phyloP scores from a whole-genome alignment of 2,113 vertebrate genomes.

The Marmota flaviventris region DNA sequence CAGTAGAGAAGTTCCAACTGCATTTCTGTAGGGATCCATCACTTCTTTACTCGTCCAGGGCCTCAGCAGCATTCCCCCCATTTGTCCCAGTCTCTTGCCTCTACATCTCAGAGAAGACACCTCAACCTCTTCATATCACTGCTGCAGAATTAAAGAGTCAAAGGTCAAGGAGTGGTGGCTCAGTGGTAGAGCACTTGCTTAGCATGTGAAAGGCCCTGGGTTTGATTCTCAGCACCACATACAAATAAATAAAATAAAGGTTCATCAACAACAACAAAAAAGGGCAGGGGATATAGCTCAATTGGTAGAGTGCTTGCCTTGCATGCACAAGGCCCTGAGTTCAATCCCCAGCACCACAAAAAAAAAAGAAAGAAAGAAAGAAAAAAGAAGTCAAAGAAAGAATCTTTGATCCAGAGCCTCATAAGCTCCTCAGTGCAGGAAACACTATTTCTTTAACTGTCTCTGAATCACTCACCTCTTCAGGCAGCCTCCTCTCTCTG shows the following conservation, averaged over 20 bases:
- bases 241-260: too few relatives aligned
- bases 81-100: neutral
- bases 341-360: too few relatives aligned
- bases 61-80: neutral
- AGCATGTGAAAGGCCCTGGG: too few relatives aligned
- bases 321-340: too few relatives aligned
- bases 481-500: neutral
- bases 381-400: neutral
- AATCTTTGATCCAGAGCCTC: neutral
- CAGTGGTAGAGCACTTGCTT: too few relatives aligned
- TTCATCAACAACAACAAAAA: too few relatives aligned
- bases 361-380: too few relatives aligned
- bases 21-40: neutral
- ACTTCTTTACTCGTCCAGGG: neutral
- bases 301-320: too few relatives aligned
- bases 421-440: neutral
- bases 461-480: constrained; percentile 62
- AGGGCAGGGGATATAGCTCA: too few relatives aligned
- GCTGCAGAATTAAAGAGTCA: neutral
- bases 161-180: too few relatives aligned
- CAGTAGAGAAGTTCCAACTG: neutral
- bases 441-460: neutral
- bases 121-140: neutral
- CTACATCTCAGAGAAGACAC: neutral
- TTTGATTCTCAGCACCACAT: too few relatives aligned